A percentile compares a stretch with the other conserved stretches of the same genome.
phyloP scores from a whole-genome alignment of 1,140 invertebrate species.

The Schmidtea mediterranea region DNA sequence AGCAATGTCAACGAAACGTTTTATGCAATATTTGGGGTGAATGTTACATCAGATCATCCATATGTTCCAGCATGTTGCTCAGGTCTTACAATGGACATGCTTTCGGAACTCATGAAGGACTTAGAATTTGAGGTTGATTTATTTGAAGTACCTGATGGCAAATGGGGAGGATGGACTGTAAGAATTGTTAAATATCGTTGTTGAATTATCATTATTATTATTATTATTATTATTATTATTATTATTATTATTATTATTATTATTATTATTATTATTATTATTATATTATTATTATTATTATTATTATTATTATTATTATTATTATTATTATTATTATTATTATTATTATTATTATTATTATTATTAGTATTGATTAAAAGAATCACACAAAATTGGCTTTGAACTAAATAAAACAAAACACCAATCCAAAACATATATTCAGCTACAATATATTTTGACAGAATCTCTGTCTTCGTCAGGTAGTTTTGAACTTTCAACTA shows the following conservation, averaged over 20 bases:
- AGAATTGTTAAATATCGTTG: not conserved
- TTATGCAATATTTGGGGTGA: conserved; percentile 7
- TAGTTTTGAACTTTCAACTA: too few species aligned
- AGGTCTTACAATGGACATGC: conserved; percentile 80
- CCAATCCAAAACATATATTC: too few species aligned
- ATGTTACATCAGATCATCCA: conserved; percentile 10
- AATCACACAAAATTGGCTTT: too few species aligned
- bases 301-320: too few species aligned
- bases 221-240: not conserved
- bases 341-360: too few species aligned
- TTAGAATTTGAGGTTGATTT: conserved; percentile 82
- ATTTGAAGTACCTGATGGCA: conserved; percentile 65
- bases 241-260: not conserved
- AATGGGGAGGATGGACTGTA: conserved; percentile 52
- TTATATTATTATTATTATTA: too few species aligned
- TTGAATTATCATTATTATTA: not conserved
- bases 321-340: too few species aligned
- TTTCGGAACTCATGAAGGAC: conserved; percentile 46
- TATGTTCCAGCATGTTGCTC: conserved; percentile 45
- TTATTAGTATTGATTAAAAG: too few species aligned
- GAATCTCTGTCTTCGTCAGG: too few species aligned
- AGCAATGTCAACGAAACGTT: not conserved
- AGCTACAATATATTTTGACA: too few species aligned
- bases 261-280: too few species aligned
- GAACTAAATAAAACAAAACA: too few species aligned